Conservation (phyloP, 2,113 vertebrate genomes). For the Protobothrops flavoviridis region DNA sequence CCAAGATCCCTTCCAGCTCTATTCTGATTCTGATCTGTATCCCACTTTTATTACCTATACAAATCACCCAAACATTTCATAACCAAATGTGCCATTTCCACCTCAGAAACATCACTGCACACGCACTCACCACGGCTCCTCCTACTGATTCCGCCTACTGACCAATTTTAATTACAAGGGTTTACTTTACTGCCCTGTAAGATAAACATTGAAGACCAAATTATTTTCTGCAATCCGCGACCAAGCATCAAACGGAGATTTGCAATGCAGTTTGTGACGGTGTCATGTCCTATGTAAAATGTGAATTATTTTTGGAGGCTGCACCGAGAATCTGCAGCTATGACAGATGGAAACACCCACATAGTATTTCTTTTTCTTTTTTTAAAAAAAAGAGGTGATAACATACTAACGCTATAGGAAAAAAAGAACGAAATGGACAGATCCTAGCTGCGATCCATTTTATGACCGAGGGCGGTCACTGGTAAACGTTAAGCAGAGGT, state of each 20-base stretch:
- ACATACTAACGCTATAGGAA: too few relatives aligned
- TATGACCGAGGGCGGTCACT: too few relatives aligned
- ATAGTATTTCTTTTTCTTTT: too few relatives aligned
- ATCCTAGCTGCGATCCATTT: too few relatives aligned
- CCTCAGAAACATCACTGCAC: background rate
- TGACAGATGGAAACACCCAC: background rate
- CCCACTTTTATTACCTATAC: background rate
- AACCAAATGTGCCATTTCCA: background rate
- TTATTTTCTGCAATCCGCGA: background rate
- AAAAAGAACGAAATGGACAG: too few relatives aligned
- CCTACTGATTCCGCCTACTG: background rate
- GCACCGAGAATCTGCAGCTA: background rate
- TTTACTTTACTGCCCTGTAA: background rate
- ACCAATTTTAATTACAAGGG: background rate
- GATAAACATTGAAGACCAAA: background rate
- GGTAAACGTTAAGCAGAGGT: too few relatives aligned
- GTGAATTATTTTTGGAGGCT: background rate
- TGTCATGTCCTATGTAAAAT: background rate
- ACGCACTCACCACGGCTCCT: background rate
- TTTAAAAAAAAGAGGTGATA: too few relatives aligned
- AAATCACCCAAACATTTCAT: background rate
- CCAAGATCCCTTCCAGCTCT: too few relatives aligned
- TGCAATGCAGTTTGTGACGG: background rate
- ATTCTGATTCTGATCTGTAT: background rate
- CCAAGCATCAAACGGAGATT: background rate